Evolutionary conservation across 2,888 invertebrate genomes (phyloP).

Genomic region (Rotaria socialis): DNA sequence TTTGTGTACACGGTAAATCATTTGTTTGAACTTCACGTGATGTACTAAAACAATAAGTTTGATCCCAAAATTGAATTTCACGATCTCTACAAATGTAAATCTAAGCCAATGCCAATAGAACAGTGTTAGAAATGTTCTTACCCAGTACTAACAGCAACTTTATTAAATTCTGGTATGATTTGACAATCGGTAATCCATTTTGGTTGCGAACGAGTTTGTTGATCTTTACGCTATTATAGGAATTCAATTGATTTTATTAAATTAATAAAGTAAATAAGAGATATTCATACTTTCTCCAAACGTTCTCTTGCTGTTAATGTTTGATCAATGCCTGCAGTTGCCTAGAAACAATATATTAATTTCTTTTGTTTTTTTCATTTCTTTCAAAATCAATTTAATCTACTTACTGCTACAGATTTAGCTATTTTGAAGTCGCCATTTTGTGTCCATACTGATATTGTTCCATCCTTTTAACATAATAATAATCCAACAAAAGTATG

Average conservation of each 20-base stretch:
- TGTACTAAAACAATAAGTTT: conserved; percentile 52
- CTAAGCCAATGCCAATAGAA: too few species aligned
- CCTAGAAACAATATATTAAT: not conserved
- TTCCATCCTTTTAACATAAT: conserved; percentile 53
- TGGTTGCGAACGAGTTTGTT: conserved; percentile 18
- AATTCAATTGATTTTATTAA: too few species aligned
- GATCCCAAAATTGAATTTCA: conserved; percentile 60
- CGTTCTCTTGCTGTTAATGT: conserved; percentile 7
- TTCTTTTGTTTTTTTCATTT: too few species aligned
- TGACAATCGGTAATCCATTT: conserved; percentile 59
- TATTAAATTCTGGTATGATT: conserved; percentile 58
- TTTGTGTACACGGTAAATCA: conserved; percentile 59
- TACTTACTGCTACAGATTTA: conserved; percentile 55
- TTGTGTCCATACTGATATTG: conserved; percentile 58
- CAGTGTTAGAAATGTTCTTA: conserved; percentile 48
- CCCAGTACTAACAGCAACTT: conserved; percentile 58
- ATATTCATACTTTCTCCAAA: not conserved
- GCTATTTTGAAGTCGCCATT: conserved; percentile 54
- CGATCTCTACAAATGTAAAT: conserved; percentile 52
- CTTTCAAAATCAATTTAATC: too few species aligned
- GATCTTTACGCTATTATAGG: not conserved
- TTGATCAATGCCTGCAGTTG: not conserved
- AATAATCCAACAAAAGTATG: not conserved
- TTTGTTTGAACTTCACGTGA: not conserved
- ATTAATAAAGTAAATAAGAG: not conserved